phyloP scores from a whole-genome alignment of 2,888 invertebrate species.

The Ligdia adustata region DNA sequence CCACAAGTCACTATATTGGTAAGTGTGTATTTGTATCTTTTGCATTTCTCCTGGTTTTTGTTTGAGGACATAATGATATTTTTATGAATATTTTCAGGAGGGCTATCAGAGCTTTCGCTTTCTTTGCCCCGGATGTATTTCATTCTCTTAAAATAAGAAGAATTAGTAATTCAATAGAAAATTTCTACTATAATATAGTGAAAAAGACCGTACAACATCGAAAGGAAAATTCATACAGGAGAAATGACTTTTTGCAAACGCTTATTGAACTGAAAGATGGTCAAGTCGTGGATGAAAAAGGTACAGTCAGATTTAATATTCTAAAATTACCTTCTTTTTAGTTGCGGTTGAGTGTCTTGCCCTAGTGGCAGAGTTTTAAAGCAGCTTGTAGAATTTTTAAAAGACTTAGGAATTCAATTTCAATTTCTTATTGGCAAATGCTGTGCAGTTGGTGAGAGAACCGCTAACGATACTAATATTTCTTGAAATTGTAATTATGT shows the following conservation, averaged over 20 bases:
- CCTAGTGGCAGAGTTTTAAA: too few relatives aligned
- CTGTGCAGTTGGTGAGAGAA: too few relatives aligned
- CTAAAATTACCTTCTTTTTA: too few relatives aligned
- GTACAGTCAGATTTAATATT: constrained; percentile 34
- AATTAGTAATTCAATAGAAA: constrained; percentile 61
- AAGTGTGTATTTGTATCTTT: constrained; percentile 39
- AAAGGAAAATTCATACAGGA: constrained; percentile 55
- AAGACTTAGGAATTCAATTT: too few relatives aligned
- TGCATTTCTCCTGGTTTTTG: too few relatives aligned
- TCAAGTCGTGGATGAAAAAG: constrained; percentile 50
- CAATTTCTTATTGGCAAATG: too few relatives aligned
- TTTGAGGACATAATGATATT: neutral
- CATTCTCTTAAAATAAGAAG: constrained; percentile 63
- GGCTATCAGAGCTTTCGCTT: constrained; percentile 65
- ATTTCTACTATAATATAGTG: constrained; percentile 70
- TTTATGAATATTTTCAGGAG: constrained; percentile 56
- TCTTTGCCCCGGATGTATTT: constrained; percentile 70
- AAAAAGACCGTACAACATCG: constrained; percentile 67
- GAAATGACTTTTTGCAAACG: constrained; percentile 82
- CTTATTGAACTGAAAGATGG: constrained; percentile 78
- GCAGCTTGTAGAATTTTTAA: too few relatives aligned
- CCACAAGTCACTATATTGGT: constrained; percentile 68
- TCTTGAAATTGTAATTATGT: too few relatives aligned
- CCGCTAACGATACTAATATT: too few relatives aligned
- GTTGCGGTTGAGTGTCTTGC: too few relatives aligned